A percentile compares a stretch with the other conserved stretches of the same genome.
phyloP scores from a whole-genome alignment of 2,113 vertebrate genomes.

The Sterrhoptilus dennistouni region DNA sequence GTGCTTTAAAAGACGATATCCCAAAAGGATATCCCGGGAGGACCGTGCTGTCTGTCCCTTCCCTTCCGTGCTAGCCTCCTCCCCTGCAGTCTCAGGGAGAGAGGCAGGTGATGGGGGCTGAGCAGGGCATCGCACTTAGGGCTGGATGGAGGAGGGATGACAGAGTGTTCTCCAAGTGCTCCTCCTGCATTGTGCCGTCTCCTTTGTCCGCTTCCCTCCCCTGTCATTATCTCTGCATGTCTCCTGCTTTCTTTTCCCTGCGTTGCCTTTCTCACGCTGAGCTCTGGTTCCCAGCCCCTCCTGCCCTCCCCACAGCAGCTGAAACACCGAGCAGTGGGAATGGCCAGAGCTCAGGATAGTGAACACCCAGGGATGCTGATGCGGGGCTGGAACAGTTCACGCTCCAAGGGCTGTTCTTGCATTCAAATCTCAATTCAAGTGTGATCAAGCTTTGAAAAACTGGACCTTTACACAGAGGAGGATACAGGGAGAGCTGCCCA shows the following conservation, averaged over 20 bases:
- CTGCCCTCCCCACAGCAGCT: neutral
- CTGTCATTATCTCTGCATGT: constrained; percentile 57
- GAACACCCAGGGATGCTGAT: rapidly evolving
- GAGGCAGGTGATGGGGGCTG: neutral
- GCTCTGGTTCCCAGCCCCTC: neutral
- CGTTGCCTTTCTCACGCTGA: neutral
- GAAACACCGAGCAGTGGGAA: neutral
- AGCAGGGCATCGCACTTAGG: neutral
- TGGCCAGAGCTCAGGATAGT: rapidly evolving
- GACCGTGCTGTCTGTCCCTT: neutral
- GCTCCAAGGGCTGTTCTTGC: neutral
- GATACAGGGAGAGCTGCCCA: neutral
- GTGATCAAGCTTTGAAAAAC: rapidly evolving
- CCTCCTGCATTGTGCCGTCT: constrained; percentile 14
- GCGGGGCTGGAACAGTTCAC: neutral
- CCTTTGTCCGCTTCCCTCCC: constrained; percentile 49
- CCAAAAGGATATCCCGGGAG: neutral
- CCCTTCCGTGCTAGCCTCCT: neutral
- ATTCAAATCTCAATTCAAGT: neutral
- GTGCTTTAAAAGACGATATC: neutral
- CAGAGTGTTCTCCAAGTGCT: neutral
- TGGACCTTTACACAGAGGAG: neutral
- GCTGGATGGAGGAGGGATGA: neutral
- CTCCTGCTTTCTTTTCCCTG: neutral
- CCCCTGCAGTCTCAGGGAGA: neutral